Percentiles rank a stretch among this genome's conserved stretches.
These are phyloP conservation scores for Amiota communis DNA, from an alignment of 2,888 invertebrate species.

Conservation along the genomic window DNA sequence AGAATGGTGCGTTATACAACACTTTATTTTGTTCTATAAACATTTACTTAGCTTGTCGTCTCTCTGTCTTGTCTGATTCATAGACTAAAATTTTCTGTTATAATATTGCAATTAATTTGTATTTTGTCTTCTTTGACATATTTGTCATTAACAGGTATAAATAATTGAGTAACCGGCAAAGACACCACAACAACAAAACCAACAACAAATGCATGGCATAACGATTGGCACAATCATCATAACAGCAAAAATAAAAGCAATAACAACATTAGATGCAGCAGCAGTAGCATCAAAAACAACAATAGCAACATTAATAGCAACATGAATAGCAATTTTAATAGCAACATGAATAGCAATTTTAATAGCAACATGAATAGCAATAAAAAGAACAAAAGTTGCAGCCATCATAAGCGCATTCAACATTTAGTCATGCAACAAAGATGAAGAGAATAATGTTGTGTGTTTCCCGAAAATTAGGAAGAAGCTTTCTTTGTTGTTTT, in stretches of 20 bases:
- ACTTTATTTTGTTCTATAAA: too few species aligned
- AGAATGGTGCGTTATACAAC: slow-evolving; percentile 21
- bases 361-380: not conserved
- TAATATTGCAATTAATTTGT: slow-evolving; percentile 25
- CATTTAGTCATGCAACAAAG: not conserved
- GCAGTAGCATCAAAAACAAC: not conserved
- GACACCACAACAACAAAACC: slow-evolving; percentile 3
- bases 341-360: too few species aligned
- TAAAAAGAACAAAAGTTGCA: not conserved
- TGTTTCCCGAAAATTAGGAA: too few species aligned
- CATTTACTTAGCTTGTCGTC: too few species aligned
- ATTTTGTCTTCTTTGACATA: too few species aligned
- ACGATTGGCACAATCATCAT: slow-evolving; percentile 14
- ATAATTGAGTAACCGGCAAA: too few species aligned
- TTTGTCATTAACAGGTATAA: too few species aligned
- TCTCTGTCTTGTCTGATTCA: too few species aligned
- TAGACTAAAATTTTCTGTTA: not conserved
- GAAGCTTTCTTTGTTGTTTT: too few species aligned
- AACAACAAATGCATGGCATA: slow-evolving; percentile 23
- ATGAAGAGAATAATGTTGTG: too few species aligned
- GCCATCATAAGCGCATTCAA: not conserved
- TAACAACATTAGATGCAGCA: slow-evolving; percentile 18
- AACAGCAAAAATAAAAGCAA: slow-evolving; percentile 30
- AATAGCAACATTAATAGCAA: not conserved
- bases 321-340: not conserved